These are phyloP conservation scores for Tupiocoris notatus DNA, from an alignment of 2,888 invertebrate species.

Conservation along the genomic window DNA sequence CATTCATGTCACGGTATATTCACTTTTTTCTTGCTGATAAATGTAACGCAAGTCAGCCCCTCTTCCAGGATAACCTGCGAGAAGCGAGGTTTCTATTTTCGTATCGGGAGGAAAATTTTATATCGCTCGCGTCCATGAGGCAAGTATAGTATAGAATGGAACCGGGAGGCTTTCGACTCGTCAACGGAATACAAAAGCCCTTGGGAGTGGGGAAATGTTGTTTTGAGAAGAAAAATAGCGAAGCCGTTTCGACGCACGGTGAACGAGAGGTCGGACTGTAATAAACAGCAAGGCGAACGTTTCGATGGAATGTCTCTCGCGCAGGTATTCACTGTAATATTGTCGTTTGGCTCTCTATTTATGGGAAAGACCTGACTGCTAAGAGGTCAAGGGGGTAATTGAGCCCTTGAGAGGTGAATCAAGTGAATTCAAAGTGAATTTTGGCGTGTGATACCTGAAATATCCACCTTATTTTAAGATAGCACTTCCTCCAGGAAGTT, in stretches of 20 bases:
- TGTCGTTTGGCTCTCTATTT: slow-evolving; percentile 2
- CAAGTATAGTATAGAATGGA: not conserved
- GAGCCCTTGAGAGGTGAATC: not conserved
- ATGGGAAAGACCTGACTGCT: not conserved
- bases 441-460: no score
- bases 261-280: not conserved
- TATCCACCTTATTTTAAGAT: no score
- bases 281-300: slow-evolving; percentile 2
- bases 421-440: no score
- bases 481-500: no score
- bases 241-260: not conserved
- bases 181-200: slow-evolving; percentile 16
- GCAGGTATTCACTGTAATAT: slow-evolving; percentile 20
- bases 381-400: not conserved
- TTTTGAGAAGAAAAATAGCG: not conserved
- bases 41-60: not conserved
- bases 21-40: not conserved
- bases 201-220: not conserved
- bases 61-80: not conserved
- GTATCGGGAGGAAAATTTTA: slow-evolving; percentile 9
- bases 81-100: not conserved
- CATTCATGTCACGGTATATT: no score
- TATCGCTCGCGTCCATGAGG: not conserved
- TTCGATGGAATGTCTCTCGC: slow-evolving; percentile 3
- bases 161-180: not conserved